phyloP scores from a whole-genome alignment of 2,888 invertebrate genomes.

The Mythimna lalbum region DNA sequence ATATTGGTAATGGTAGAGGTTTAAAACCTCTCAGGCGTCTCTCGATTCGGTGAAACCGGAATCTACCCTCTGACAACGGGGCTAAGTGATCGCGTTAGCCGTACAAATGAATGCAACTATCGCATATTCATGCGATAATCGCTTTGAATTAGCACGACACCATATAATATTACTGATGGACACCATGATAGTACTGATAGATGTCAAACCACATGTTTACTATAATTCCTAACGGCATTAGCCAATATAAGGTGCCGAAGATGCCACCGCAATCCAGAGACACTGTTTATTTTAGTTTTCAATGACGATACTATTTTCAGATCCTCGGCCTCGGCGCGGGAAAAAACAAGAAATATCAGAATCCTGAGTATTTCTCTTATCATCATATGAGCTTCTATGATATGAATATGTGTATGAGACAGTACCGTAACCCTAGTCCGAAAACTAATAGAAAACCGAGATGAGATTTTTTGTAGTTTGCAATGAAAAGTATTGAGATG shows the following conservation, averaged over 20 bases:
- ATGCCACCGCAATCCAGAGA: not conserved
- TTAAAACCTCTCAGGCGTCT: not conserved
- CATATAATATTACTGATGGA: too few species aligned
- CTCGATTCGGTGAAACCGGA: not conserved
- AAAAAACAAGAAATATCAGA: slow-evolving; percentile 73
- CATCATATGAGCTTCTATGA: slow-evolving; percentile 84
- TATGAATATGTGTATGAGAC: slow-evolving; percentile 71
- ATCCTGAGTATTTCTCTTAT: slow-evolving; percentile 83
- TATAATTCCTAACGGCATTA: too few species aligned
- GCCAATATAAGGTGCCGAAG: not conserved
- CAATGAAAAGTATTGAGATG: not conserved
- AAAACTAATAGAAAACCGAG: slow-evolving; percentile 71
- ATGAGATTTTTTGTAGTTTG: slow-evolving; percentile 7
- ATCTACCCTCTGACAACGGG: too few species aligned
- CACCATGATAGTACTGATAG: too few species aligned
- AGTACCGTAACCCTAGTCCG: slow-evolving; percentile 68
- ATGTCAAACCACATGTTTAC: not conserved
- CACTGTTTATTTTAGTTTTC: not conserved
- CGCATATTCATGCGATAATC: not conserved
- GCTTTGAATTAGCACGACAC: too few species aligned
- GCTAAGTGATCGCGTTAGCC: not conserved
- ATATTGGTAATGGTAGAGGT: not conserved
- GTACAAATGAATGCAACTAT: not conserved
- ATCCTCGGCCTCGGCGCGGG: slow-evolving; percentile 76
- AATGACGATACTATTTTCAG: slow-evolving; percentile 64